Conservation (phyloP, 2,797 vertebrate species). For the Alectoris magna region DNA sequence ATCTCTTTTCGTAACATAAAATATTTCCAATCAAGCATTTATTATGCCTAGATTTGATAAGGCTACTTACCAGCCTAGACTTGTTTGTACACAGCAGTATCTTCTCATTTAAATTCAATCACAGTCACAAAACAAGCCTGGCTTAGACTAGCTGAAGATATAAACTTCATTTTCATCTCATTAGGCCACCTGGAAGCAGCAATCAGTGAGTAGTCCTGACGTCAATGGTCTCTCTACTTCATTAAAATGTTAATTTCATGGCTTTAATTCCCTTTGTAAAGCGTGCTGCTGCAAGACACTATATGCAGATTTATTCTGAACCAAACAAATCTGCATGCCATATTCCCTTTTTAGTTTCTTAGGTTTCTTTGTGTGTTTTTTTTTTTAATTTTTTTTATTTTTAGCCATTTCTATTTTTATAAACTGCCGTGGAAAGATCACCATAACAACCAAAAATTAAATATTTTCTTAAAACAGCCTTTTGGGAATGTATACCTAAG, state of each 20-base stretch:
- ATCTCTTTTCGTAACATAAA: conserved; percentile 44
- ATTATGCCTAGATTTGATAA: conserved; percentile 68
- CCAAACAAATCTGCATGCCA: conserved; percentile 68
- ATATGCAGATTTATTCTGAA: conserved; percentile 77
- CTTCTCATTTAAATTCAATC: conserved; percentile 84
- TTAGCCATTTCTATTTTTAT: conserved; percentile 74
- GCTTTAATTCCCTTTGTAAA: conserved; percentile 82
- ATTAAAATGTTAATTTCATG: conserved; percentile 86
- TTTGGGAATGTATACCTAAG: conserved; percentile 54
- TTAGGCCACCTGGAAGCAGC: conserved; percentile 83
- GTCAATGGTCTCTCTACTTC: conserved; percentile 80
- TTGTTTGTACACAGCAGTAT: conserved; percentile 83
- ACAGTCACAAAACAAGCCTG: conserved; percentile 79
- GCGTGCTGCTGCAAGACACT: conserved; percentile 71
- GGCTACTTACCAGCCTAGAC: conserved; percentile 77
- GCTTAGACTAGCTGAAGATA: conserved; percentile 79
- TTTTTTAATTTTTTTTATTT: conserved; percentile 50
- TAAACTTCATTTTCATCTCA: conserved; percentile 85
- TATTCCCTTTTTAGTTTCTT: conserved; percentile 73
- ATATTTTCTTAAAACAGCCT: conserved; percentile 67
- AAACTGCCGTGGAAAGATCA: conserved; percentile 66
- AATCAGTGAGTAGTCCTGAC: conserved; percentile 78
- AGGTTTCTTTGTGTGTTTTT: conserved; percentile 56
- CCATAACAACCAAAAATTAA: conserved; percentile 70
- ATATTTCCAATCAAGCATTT: conserved; percentile 71